A percentile compares a stretch with the other conserved stretches of the same genome.
phyloP scores from a whole-genome alignment of 2,888 invertebrate species.

The Ophioninae sp. region DNA sequence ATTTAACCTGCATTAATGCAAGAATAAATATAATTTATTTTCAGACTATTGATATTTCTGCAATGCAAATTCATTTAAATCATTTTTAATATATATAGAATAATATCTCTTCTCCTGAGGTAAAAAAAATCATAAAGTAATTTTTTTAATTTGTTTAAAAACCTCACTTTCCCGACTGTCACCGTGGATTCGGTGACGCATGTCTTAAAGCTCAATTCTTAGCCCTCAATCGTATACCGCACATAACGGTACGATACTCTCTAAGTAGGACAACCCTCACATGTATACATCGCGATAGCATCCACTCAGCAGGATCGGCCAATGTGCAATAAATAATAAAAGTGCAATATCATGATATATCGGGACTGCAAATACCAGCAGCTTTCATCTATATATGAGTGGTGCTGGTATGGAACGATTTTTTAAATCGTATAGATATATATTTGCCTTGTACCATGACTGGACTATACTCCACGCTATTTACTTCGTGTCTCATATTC shows the following conservation, averaged over 20 bases:
- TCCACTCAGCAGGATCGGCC: neutral
- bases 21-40: too few relatives aligned
- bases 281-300: slow-evolving; percentile 12
- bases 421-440: slow-evolving; percentile 25
- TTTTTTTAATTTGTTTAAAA: too few relatives aligned
- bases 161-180: too few relatives aligned
- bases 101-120: too few relatives aligned
- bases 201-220: neutral
- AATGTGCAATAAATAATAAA: slow-evolving; percentile 29
- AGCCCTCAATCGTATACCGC: neutral
- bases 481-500: slow-evolving; percentile 36
- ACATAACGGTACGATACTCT: neutral
- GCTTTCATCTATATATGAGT: neutral
- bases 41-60: too few relatives aligned
- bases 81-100: too few relatives aligned
- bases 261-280: slow-evolving; percentile 10
- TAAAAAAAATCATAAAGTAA: too few relatives aligned
- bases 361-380: neutral
- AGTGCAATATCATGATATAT: slow-evolving; percentile 4
- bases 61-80: too few relatives aligned
- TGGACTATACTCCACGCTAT: neutral
- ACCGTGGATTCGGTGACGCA: neutral
- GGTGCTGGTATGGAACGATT: neutral
- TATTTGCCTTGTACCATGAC: slow-evolving; percentile 11
- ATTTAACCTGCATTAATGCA: too few relatives aligned